phyloP scores from a whole-genome alignment of 2,113 vertebrate species.

The Copsychus sechellarum region DNA sequence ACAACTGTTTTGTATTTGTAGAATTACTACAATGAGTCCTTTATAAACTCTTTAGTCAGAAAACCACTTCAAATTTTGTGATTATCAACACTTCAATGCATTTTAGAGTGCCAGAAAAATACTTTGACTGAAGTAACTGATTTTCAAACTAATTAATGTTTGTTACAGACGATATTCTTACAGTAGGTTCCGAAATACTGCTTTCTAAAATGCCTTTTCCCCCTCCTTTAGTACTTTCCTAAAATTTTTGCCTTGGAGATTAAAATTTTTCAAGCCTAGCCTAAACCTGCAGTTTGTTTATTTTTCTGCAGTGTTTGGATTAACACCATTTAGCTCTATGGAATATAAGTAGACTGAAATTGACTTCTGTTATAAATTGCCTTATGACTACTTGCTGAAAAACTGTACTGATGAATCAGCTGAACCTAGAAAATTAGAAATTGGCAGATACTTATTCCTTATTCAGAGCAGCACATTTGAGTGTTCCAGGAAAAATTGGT shows the following conservation, averaged over 20 bases:
- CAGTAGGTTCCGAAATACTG: neutral
- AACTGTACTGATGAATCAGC: slow-evolving; percentile 2
- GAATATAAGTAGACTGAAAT: neutral
- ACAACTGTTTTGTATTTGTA: neutral
- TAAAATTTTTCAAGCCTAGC: neutral
- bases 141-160: neutral
- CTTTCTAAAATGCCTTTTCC: neutral
- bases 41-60: neutral
- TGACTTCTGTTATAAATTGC: neutral
- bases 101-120: neutral
- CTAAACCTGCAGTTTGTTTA: neutral
- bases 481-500: neutral
- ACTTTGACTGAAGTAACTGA: neutral
- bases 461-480: neutral
- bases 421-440: slow-evolving; percentile 11
- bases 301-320: neutral
- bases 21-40: neutral
- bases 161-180: neutral
- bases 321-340: neutral
- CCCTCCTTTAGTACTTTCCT: neutral
- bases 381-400: slow-evolving; percentile 1
- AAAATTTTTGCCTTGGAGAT: neutral
- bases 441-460: neutral
- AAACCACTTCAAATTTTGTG: neutral
- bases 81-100: neutral